Percentiles rank a stretch among this genome's conserved stretches.
phyloP scores from a whole-genome alignment of 2,888 invertebrate genomes.

The Netelia inedita region DNA sequence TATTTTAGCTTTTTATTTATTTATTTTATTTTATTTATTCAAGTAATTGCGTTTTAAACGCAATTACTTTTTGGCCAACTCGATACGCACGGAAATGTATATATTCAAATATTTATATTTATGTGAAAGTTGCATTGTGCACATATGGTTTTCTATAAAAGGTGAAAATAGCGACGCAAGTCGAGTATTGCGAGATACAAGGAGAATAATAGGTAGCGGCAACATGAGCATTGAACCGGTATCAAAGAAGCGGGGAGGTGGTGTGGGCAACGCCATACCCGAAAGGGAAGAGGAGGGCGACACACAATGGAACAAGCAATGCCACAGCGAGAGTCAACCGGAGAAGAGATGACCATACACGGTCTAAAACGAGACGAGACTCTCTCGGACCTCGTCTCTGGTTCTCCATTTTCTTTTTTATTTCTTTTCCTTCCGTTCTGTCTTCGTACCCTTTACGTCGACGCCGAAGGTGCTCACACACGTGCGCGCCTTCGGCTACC shows the following conservation, averaged over 20 bases:
- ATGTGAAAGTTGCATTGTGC: constrained; percentile 9
- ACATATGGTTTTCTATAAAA: constrained; percentile 13
- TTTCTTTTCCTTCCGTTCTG: constrained; percentile 44
- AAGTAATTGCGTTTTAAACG: too few species aligned
- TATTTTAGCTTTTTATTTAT: background rate
- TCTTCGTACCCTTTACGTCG: constrained; percentile 11
- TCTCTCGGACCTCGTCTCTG: constrained; percentile 7
- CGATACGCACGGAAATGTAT: too few species aligned
- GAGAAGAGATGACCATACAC: constrained; percentile 56
- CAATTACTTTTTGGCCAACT: too few species aligned
- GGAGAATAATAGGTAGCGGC: constrained; percentile 14
- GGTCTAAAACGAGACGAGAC: constrained; percentile 66
- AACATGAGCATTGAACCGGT: constrained; percentile 42
- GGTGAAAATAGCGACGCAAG: constrained; percentile 23
- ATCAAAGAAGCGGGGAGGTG: constrained; percentile 6
- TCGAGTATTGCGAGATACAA: background rate
- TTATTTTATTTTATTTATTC: background rate
- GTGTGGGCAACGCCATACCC: constrained; percentile 8
- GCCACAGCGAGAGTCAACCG: constrained; percentile 27
- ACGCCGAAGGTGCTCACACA: background rate
- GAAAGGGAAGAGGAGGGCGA: background rate
- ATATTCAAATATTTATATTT: background rate
- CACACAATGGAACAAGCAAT: constrained; percentile 49
- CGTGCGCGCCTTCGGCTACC: background rate
- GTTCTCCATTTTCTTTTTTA: constrained; percentile 17